phyloP scores from a whole-genome alignment of 1,140 invertebrate genomes.

The Holotrichia oblita region DNA sequence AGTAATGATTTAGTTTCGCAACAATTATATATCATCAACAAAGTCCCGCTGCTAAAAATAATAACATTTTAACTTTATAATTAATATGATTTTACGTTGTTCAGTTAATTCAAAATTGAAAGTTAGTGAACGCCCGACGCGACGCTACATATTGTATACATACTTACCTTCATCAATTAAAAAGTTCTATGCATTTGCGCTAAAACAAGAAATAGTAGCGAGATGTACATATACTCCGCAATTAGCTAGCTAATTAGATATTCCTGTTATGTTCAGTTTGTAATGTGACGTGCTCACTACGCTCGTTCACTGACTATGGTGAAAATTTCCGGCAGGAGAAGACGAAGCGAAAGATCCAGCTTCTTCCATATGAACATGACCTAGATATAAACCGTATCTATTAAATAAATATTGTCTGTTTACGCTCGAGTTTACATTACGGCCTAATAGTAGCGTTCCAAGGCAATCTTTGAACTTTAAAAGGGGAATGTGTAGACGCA shows the following conservation, averaged over 20 bases:
- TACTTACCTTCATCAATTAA: not conserved
- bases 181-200: not conserved
- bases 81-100: too few species aligned
- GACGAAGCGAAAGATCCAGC: not conserved
- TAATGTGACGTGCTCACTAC: not conserved
- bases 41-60: too few species aligned
- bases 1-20: too few species aligned
- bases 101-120: too few species aligned
- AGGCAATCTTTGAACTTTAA: too few species aligned
- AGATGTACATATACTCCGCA: not conserved
- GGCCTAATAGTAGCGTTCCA: not conserved
- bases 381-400: not conserved
- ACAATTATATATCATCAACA: too few species aligned
- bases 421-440: not conserved
- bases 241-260: not conserved
- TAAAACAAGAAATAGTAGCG: not conserved
- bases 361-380: not conserved
- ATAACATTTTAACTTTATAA: too few species aligned
- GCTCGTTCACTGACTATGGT: not conserved
- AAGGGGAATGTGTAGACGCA: too few species aligned
- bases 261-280: not conserved
- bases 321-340: not conserved
- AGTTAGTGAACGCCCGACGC: not conserved
- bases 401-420: constrained; percentile 9
- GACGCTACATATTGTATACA: too few species aligned